A percentile compares a stretch with the other conserved stretches of the same genome.
phyloP scores from a whole-genome alignment of 2,113 vertebrate genomes.

The Odobenus rosmarus region DNA sequence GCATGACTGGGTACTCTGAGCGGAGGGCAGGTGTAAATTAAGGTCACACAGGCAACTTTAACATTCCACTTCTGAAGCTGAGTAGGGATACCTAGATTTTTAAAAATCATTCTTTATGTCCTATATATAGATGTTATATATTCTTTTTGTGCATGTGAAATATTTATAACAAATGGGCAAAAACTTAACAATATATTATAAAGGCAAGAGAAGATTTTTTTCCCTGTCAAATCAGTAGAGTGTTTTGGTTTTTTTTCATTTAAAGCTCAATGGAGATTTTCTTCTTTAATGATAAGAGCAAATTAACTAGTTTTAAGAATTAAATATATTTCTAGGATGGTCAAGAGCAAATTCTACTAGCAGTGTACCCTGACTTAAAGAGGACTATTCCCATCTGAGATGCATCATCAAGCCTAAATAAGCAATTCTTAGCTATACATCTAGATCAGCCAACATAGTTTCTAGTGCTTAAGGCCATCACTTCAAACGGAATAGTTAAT shows the following conservation, averaged over 20 bases:
- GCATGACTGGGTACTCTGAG: background rate
- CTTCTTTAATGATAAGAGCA: constrained; percentile 23
- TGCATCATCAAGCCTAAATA: background rate
- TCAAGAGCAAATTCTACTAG: background rate
- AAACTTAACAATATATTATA: background rate
- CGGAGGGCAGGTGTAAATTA: background rate
- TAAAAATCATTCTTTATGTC: background rate
- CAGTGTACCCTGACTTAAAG: background rate
- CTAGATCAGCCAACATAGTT: background rate
- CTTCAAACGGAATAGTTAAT: background rate
- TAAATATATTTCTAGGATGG: background rate
- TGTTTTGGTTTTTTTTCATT: background rate
- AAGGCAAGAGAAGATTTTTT: constrained; percentile 3
- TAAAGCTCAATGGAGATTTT: background rate
- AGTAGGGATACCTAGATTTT: background rate
- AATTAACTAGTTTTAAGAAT: constrained; percentile 23
- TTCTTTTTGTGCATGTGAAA: background rate
- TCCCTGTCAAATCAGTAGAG: background rate
- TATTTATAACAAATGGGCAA: background rate
- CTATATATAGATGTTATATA: background rate
- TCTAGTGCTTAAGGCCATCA: background rate
- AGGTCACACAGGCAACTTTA: background rate
- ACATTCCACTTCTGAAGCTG: background rate
- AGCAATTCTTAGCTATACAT: background rate
- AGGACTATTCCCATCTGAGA: background rate